Base-by-base conservation (phyloP, 1,140 invertebrate species). In the Orchesella cincta region DNA sequence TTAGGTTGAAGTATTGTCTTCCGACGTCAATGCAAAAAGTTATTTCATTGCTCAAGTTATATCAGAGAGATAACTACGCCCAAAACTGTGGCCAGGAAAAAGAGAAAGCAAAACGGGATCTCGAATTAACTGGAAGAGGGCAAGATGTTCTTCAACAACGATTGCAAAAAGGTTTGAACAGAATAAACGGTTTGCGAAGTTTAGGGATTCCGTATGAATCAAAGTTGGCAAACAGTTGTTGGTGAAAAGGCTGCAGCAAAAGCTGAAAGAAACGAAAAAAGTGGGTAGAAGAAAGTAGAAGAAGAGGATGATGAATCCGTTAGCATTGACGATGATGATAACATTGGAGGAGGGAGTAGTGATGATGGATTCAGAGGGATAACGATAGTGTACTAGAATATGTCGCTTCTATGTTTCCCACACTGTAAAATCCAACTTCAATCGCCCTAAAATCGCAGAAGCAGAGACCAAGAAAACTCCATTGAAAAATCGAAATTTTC, bases 191-290 rank as follows among this genome's bases (percentile, higher is more conserved):
- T n/a, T n/a, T n/a, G 76, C 70, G 20, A 75, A 77, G 5, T 31
- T 31, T 82, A 20, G 82, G 81, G 18, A 82, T 83, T 39, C 39
- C 79, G 16, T 82, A 83, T 36, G 1, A 79, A 29, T 76, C 26
- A 31, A 57, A 51, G 23, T 62, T 8, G 31, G 26, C 12, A 18
- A 5, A 57, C 39, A 12, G 20, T 14, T 5, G 14, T 35, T 12
- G 14, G 12, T 72, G 2, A 8, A 57, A 74, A 26, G 1, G 51
- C 14, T 57, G 18, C 35, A 16, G 3, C 33, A 28, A 54, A 54
- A 16, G 26, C 8, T 74, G 8, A 57, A 52, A 31, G 26, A 74
- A 16, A 52, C 26, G 34, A 34, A n/a, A n/a, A n/a, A n/a, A n/a
- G n/a, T n/a, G 26, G 12, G 14, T 23, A 57, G 8, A 12, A 46